Base-by-base conservation (phyloP, 2,888 invertebrate species). In the Rhagonycha lutea region DNA sequence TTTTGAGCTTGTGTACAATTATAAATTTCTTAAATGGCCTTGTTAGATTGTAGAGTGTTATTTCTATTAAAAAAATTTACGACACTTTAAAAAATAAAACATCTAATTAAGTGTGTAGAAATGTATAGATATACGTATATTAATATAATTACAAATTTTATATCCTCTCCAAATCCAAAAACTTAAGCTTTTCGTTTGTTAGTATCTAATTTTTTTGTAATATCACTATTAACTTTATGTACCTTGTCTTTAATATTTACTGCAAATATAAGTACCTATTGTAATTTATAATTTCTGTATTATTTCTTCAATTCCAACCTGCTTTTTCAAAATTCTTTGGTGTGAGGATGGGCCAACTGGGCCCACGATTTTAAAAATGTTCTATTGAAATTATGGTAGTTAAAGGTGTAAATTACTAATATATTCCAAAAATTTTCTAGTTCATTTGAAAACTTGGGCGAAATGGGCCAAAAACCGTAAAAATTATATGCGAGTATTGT, bases 141-240 rank as follows among this genome's bases (percentile, higher is more conserved):
- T 72, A 69, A 76, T 62, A 47, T 47, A 73, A 69, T 68, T 72
- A 69, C 69, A 76, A 69, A 70, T 60, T 73, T 68, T 70, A 70
- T 73, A 70, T 73, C 68, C 73, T 61, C 67, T 77, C 73, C 71
- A 69, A 70, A 68, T 74, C 68, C 60, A 61, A 28, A 68, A 74
- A 63, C 65, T 70, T 68, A 70, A 70, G 68, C 68, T 70, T 77
- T 74, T 72, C 75, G 75, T 71, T 78, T 74, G 67, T 78, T 78
- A 79, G 78, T 79, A 79, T 76, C 77, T 79, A 77, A 79, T 72
- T 77, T 69, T 75, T 75, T 78, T 78, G 75, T 73, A 78, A 71
- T 75, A 74, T 79, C 77, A 76, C 76, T 73, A 76, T 79, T 78
- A 75, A 75, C 75, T 74, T 78, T 78, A 79, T 79, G 79, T 79